phyloP scores from a whole-genome alignment of 2,797 vertebrate species.

The Tympanoctomys barrerae region DNA sequence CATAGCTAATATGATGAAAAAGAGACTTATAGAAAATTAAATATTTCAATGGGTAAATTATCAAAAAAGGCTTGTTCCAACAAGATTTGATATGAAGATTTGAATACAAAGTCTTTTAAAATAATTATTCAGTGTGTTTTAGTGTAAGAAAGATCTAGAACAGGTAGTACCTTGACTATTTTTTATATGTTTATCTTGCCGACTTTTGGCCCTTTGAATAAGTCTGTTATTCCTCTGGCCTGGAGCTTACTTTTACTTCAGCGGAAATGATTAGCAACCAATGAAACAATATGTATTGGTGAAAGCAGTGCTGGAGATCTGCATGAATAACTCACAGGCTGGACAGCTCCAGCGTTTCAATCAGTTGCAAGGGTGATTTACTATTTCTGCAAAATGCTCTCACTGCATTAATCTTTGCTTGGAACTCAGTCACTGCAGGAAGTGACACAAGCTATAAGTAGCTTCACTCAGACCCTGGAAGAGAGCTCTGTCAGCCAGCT shows the following conservation, averaged over 20 bases:
- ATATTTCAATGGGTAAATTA: neutral
- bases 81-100: neutral
- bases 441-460: conserved; percentile 74
- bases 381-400: conserved; percentile 77
- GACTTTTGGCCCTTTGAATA: conserved; percentile 27
- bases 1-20: neutral
- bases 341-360: neutral
- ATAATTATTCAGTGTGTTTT: neutral
- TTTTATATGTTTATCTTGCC: conserved; percentile 31
- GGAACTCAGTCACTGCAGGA: conserved; percentile 66
- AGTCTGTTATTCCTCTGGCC: neutral
- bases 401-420: conserved; percentile 73
- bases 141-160: neutral
- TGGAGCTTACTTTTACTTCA: conserved; percentile 36
- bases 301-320: neutral
- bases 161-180: neutral
- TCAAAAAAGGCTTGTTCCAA: neutral
- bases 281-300: conserved; percentile 69
- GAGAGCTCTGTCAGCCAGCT: conserved; percentile 62
- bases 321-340: conserved; percentile 59
- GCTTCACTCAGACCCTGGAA: conserved; percentile 76
- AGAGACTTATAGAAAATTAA: conserved; percentile 32
- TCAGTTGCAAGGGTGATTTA: conserved; percentile 70
- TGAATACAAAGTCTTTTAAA: neutral
- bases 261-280: conserved; percentile 51